phyloP scores from a whole-genome alignment of 2,888 invertebrate species.

The Trilocha varians region DNA sequence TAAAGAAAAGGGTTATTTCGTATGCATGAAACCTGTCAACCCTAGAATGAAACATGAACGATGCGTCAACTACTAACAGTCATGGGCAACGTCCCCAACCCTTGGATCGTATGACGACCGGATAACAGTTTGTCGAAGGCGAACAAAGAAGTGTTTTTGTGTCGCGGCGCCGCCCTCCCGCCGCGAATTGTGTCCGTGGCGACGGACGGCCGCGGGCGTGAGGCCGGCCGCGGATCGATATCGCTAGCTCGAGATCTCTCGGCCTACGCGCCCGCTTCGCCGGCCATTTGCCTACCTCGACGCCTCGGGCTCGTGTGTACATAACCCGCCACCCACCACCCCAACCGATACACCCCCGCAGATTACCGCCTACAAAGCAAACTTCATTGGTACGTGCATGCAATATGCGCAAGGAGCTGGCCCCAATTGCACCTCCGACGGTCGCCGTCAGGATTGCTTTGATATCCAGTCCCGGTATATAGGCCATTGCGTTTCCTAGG shows the following conservation, averaged over 20 bases:
- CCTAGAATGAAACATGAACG: background rate
- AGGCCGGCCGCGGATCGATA: constrained; percentile 65
- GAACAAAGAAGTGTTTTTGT: constrained; percentile 72
- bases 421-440: constrained; percentile 59
- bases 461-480: constrained; percentile 51
- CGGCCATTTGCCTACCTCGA: constrained; percentile 73
- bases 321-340: constrained; percentile 66
- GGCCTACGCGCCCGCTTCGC: constrained; percentile 68
- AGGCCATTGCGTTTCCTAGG: constrained; percentile 46
- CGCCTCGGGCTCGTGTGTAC: constrained; percentile 71
- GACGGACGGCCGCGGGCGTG: constrained; percentile 45
- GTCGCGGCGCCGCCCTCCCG: constrained; percentile 54
- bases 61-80: background rate
- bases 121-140: constrained; percentile 28
- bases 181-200: constrained; percentile 56
- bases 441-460: constrained; percentile 56
- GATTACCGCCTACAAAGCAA: constrained; percentile 74
- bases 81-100: background rate
- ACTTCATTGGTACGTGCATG: constrained; percentile 73
- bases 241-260: constrained; percentile 59
- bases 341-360: constrained; percentile 61
- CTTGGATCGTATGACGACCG: background rate
- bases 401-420: constrained; percentile 70
- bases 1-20: too few relatives aligned
- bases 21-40: background rate